phyloP scores from a whole-genome alignment of 2,888 invertebrate genomes.

The Prosopocoilus inquinatus region DNA sequence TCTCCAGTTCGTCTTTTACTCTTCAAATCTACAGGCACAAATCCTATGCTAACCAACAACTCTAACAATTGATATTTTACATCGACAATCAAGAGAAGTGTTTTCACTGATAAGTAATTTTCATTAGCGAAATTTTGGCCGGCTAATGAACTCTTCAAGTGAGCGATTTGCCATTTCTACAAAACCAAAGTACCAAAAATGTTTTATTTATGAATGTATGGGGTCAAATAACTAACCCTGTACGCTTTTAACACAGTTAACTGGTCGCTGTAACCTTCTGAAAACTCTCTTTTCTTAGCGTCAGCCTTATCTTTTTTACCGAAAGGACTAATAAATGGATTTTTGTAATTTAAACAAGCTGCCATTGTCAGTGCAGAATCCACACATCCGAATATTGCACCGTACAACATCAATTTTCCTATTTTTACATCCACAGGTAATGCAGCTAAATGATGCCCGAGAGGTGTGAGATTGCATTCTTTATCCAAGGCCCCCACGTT shows the following conservation, averaged over 20 bases:
- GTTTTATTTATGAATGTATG: too few relatives aligned
- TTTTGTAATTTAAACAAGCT: slow-evolving; percentile 76
- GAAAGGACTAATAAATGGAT: slow-evolving; percentile 74
- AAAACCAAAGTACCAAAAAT: slow-evolving; percentile 25
- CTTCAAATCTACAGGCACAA: slow-evolving; percentile 68
- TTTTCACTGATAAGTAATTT: slow-evolving; percentile 79
- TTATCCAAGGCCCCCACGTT: slow-evolving; percentile 80
- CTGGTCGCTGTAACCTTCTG: slow-evolving; percentile 83
- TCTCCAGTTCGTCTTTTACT: slow-evolving; percentile 55
- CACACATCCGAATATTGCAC: slow-evolving; percentile 88
- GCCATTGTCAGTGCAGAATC: slow-evolving; percentile 91
- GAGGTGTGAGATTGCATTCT: slow-evolving; percentile 70
- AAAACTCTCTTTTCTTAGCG: slow-evolving; percentile 71
- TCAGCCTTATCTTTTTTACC: slow-evolving; percentile 71
- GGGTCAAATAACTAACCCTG: slow-evolving; percentile 56
- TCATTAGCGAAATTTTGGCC: slow-evolving; percentile 78
- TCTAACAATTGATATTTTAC: slow-evolving; percentile 82
- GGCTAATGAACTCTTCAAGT: slow-evolving; percentile 65
- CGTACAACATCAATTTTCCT: slow-evolving; percentile 89
- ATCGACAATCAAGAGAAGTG: slow-evolving; percentile 80
- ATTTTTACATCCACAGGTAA: slow-evolving; percentile 88
- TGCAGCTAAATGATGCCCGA: slow-evolving; percentile 84
- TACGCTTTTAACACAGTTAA: slow-evolving; percentile 83
- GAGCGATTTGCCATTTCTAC: slow-evolving; percentile 77
- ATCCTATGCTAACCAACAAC: slow-evolving; percentile 73